Base-by-base conservation (phyloP, 2,888 invertebrate species). In the Phaonia tiefii region DNA sequence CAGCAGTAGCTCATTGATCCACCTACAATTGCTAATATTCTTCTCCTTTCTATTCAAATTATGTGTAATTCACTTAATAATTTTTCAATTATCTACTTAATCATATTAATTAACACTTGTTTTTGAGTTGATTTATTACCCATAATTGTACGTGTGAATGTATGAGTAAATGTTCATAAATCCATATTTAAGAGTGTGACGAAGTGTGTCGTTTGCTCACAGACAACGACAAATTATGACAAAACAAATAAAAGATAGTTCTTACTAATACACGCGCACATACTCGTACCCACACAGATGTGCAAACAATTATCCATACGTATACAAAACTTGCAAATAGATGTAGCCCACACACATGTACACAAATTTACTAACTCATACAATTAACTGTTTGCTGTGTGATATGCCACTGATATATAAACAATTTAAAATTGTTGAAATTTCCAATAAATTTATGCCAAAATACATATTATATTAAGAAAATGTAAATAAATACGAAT, bases 91-190 rank as follows among this genome's bases (percentile, higher is more conserved):
- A 85, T 84, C 86, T 85, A 84, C 85, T 86, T 87, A 87, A 87
- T 86, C 87, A 86, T 85, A 85, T 87, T 86, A 88, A 87, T 88
- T 87, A 88, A 87, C 85, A 87, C 87, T 85, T 71, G 71, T 67
- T 54, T 71, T 60, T 63, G 13, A 71, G 65, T 44, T 69, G 54
- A 78, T 69, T 78, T 67, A 69, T 73, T 73, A 44, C 31, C 46
- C 46, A 60, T 51, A n/a, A 46, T 37, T 74, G 46, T 26, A 15
- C 26, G 71, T 56, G 42, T 77, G 72, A 17, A n/a, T 37, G 26
- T 54, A n/a, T 8, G 31, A 3, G 8, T 31, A 31, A 31, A 31
- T 31, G 8, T 31, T 5, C 8, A 31, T 8, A 31, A 31, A 31
- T 31, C 8, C 31, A 31, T 31, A 31, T 5, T 31, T 31, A 8